A percentile compares a stretch with the other conserved stretches of the same genome.
phyloP scores from a whole-genome alignment of 2,113 vertebrate species.

The Oreotragus oreotragus region DNA sequence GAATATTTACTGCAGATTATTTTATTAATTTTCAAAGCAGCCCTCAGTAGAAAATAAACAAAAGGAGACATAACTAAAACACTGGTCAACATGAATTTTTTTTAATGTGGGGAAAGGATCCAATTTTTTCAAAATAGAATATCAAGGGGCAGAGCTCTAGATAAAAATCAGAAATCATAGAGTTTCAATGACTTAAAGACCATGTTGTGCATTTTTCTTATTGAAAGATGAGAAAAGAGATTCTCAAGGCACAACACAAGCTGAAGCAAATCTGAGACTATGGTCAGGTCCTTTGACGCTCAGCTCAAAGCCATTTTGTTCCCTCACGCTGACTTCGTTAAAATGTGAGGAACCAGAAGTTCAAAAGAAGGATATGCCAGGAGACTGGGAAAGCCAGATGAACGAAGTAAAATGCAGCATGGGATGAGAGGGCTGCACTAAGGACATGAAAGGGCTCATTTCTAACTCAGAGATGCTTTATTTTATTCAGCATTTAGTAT shows the following conservation, averaged over 20 bases:
- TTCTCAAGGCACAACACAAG: not conserved
- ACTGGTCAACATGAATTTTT: not conserved
- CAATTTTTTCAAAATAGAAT: not conserved
- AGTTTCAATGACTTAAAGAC: not conserved
- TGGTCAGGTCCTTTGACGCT: not conserved
- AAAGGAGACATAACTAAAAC: not conserved
- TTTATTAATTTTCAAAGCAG: not conserved
- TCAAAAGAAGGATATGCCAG: not conserved
- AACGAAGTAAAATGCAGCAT: not conserved
- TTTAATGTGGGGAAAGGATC: not conserved
- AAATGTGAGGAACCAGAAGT: not conserved
- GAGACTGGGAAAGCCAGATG: not conserved
- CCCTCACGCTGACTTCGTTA: not conserved
- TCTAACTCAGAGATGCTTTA: constrained; percentile 56
- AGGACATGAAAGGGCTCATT: constrained; percentile 18
- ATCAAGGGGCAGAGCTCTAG: not conserved
- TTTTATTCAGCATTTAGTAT: constrained; percentile 35
- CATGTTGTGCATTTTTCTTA: not conserved
- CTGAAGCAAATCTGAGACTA: not conserved
- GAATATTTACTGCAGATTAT: not conserved
- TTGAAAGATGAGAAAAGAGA: not conserved
- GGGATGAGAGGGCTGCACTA: constrained; percentile 7
- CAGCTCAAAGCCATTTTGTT: not conserved
- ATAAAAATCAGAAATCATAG: not conserved
- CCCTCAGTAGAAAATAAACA: not conserved